These are phyloP conservation scores for Oryzias javanicus DNA, from an alignment of 2,113 vertebrate species.

Conservation along the genomic window DNA sequence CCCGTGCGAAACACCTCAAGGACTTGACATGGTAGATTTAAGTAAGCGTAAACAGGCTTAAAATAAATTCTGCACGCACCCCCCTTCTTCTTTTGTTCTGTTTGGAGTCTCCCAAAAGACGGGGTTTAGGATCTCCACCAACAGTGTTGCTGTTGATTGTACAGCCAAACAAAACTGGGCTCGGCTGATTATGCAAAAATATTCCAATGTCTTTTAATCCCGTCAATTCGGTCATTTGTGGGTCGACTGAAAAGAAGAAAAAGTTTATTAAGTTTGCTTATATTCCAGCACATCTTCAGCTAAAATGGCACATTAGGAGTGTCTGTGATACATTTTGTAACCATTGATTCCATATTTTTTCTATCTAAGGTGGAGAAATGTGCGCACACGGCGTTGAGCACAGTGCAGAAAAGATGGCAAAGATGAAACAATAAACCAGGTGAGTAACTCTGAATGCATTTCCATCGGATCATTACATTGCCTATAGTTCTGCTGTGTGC, in stretches of 20 bases:
- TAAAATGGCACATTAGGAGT: no score
- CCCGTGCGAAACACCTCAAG: slow-evolving; percentile 39
- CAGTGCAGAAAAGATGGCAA: slow-evolving; percentile 48
- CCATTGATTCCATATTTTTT: slow-evolving; percentile 24
- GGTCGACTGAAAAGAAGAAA: slow-evolving; percentile 17
- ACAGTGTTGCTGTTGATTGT: slow-evolving; percentile 37
- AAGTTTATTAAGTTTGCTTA: background rate
- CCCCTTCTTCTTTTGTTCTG: slow-evolving; percentile 18
- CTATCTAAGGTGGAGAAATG: slow-evolving; percentile 56
- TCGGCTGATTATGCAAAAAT: slow-evolving; percentile 31
- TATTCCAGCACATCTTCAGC: no score
- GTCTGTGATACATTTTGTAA: slow-evolving; percentile 37
- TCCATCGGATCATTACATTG: slow-evolving; percentile 6
- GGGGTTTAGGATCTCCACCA: slow-evolving; percentile 47
- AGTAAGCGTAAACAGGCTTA: slow-evolving; percentile 50
- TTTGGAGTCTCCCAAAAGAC: slow-evolving; percentile 29
- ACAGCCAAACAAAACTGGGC: slow-evolving; percentile 23
- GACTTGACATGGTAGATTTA: slow-evolving; percentile 41
- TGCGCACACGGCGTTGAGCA: slow-evolving; percentile 46
- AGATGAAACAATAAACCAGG: slow-evolving; percentile 62
- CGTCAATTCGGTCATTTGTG: slow-evolving; percentile 23
- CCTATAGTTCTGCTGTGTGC: background rate
- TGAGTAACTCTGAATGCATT: slow-evolving; percentile 35
- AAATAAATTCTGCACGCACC: slow-evolving; percentile 41
- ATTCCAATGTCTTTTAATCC: slow-evolving; percentile 43